phyloP scores from a whole-genome alignment of 2,797 vertebrate species.

The Schizothorax lantsangensis region DNA sequence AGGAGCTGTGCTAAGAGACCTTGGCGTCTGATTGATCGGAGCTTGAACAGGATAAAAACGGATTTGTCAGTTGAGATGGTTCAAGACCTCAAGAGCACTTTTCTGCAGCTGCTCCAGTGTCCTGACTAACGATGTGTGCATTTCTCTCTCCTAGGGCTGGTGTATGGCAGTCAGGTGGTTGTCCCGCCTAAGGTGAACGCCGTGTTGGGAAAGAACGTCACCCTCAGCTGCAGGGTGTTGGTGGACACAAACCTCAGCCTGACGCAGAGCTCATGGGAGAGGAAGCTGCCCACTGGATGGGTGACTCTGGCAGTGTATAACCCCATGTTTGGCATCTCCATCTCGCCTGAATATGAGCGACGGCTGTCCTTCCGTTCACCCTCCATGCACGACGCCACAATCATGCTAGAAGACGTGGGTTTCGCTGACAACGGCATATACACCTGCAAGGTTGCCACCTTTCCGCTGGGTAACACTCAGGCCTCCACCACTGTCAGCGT shows the following conservation, averaged over 20 bases:
- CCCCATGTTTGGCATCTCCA: conserved; percentile 90
- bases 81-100: conserved; percentile 9
- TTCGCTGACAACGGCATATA: conserved; percentile 93
- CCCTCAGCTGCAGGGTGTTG: conserved; percentile 91
- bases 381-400: conserved; percentile 90
- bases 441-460: conserved; percentile 95
- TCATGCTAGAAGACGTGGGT: conserved; percentile 88
- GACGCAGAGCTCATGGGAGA: conserved; percentile 96
- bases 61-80: conserved; percentile 35
- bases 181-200: conserved; percentile 90
- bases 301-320: conserved; percentile 94
- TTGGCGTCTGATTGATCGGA: conserved; percentile 36
- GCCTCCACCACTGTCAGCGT: conserved; percentile 90
- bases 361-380: conserved; percentile 91
- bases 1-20: conserved; percentile 13
- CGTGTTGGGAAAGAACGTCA: conserved; percentile 94
- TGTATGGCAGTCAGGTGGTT: conserved; percentile 87
- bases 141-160: conserved; percentile 77
- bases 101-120: conserved; percentile 33
- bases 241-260: conserved; percentile 89
- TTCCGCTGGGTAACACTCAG: conserved; percentile 94
- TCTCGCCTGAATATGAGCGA: conserved; percentile 86
- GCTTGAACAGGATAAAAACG: conserved; percentile 23
- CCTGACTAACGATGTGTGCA: conserved; percentile 31
- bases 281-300: conserved; percentile 83